phyloP scores from a whole-genome alignment of 2,113 vertebrate genomes.

The Delphinapterus leucas region DNA sequence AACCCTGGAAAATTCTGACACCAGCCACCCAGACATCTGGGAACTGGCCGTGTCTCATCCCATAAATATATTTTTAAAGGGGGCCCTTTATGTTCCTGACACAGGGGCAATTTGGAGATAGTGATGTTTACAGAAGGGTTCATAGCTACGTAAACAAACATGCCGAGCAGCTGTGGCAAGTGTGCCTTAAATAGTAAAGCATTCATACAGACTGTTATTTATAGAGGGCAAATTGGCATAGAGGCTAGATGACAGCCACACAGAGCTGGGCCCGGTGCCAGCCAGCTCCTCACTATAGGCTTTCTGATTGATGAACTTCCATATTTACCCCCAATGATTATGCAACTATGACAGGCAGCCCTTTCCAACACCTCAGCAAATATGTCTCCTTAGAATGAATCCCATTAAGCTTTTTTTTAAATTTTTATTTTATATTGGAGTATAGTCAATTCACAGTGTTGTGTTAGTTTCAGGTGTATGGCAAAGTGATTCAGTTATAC shows the following conservation, averaged over 20 bases:
- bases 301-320: slow-evolving; percentile 59
- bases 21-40: slow-evolving; percentile 64
- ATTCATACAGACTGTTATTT: slow-evolving; percentile 72
- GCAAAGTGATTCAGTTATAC: neutral
- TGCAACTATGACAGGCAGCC: slow-evolving; percentile 12
- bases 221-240: slow-evolving; percentile 62
- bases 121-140: slow-evolving; percentile 70
- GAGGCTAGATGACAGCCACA: slow-evolving; percentile 54
- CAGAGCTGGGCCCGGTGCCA: slow-evolving; percentile 63
- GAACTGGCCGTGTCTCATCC: slow-evolving; percentile 58
- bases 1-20: slow-evolving; percentile 71
- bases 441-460: neutral
- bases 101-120: slow-evolving; percentile 66
- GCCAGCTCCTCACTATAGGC: slow-evolving; percentile 2
- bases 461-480: neutral
- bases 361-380: neutral
- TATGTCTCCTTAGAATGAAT: neutral
- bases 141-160: slow-evolving; percentile 71
- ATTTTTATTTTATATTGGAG: neutral
- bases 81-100: slow-evolving; percentile 68
- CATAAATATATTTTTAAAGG: slow-evolving; percentile 63
- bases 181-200: slow-evolving; percentile 70
- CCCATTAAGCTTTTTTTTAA: neutral
- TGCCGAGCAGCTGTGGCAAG: slow-evolving; percentile 73
- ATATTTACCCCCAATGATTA: slow-evolving; percentile 61